Evolutionary conservation across 2,888 invertebrate species (phyloP).

Genomic region (Ischnus inquisitorius): DNA sequence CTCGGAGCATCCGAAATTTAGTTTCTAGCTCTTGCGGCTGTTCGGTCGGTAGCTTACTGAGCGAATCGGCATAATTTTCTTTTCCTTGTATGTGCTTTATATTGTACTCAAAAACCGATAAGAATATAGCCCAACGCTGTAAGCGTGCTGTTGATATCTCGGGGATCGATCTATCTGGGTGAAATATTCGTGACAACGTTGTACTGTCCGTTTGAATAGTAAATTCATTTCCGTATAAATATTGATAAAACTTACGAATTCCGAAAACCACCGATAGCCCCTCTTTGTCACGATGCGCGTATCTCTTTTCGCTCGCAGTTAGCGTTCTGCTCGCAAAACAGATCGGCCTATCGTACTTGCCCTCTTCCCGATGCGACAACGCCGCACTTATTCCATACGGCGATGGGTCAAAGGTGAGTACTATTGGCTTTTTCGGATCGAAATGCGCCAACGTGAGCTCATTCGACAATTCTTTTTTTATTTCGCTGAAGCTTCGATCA

Average conservation of each 20-base stretch:
- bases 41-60: constrained; percentile 46
- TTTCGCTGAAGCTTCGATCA: constrained; percentile 71
- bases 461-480: constrained; percentile 66
- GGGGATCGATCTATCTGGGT: constrained; percentile 66
- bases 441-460: constrained; percentile 63
- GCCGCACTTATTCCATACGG: constrained; percentile 75
- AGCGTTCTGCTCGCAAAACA: constrained; percentile 77
- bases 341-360: constrained; percentile 75
- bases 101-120: constrained; percentile 35
- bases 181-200: constrained; percentile 70
- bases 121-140: constrained; percentile 55
- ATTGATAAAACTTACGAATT: constrained; percentile 80
- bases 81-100: constrained; percentile 50
- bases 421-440: constrained; percentile 52
- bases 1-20: constrained; percentile 5
- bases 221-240: constrained; percentile 79
- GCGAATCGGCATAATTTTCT: constrained; percentile 48
- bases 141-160: constrained; percentile 44
- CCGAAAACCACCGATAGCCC: neutral
- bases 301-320: constrained; percentile 70
- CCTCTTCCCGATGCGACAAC: constrained; percentile 73
- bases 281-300: constrained; percentile 70
- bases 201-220: constrained; percentile 70
- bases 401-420: constrained; percentile 70
- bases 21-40: neutral